A percentile compares a stretch with the other conserved stretches of the same genome.
Evolutionary conservation across 2,797 vertebrate genomes (phyloP).

Genomic region (Hypotaenidia okinawae): DNA sequence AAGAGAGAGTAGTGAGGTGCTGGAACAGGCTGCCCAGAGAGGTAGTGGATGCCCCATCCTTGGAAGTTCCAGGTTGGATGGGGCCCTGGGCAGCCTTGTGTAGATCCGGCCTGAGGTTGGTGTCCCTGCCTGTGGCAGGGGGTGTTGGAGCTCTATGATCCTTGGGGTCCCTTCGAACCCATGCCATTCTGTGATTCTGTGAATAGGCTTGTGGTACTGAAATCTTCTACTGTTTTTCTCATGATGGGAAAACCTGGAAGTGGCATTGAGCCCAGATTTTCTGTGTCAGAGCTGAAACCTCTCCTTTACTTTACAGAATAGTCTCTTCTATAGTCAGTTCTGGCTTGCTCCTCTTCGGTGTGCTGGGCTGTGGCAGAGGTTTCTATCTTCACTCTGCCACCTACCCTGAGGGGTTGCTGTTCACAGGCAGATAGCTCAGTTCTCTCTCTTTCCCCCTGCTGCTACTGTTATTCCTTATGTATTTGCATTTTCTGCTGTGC

Average conservation of each 20-base stretch:
- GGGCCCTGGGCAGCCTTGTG: no score
- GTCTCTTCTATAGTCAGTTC: neutral
- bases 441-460: neutral
- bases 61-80: no score
- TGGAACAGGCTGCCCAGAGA: no score
- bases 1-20: no score
- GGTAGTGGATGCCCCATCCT: no score
- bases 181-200: no score
- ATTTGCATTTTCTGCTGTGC: conserved; percentile 13
- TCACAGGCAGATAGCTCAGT: neutral
- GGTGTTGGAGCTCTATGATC: no score
- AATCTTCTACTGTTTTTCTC: neutral
- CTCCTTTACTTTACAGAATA: neutral
- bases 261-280: neutral
- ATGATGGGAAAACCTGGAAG: neutral
- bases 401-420: neutral
- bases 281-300: neutral
- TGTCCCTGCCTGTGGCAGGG: no score
- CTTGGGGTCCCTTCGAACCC: no score
- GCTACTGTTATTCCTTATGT: neutral
- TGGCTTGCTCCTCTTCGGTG: neutral
- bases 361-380: neutral
- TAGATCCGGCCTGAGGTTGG: no score
- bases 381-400: neutral
- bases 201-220: neutral